Evolutionary conservation across 2,797 vertebrate genomes (phyloP).

Genomic region (Hephaestus fuliginosus): DNA sequence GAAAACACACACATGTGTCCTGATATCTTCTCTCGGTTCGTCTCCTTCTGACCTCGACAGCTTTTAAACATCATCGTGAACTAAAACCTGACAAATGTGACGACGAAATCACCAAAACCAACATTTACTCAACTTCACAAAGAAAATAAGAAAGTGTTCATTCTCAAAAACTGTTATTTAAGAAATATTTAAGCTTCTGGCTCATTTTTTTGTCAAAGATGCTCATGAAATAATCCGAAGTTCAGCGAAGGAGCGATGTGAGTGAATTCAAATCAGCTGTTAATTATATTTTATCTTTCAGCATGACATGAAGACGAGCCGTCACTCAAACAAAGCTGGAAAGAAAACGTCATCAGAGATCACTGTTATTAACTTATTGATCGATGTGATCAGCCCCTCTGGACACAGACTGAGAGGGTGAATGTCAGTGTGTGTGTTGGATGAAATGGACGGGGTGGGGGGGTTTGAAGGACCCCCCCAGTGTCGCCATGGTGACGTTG

Average conservation of each 20-base stretch:
- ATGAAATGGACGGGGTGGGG: background rate
- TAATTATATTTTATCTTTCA: constrained; percentile 4
- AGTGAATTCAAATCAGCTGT: background rate
- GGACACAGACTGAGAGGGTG: background rate
- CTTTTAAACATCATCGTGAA: background rate
- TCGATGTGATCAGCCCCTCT: background rate
- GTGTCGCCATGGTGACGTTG: constrained; percentile 68
- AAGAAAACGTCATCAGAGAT: too few relatives aligned
- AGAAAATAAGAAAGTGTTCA: background rate
- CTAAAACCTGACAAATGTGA: too few relatives aligned
- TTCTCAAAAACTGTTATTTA: background rate
- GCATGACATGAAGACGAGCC: background rate
- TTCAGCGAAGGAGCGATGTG: background rate
- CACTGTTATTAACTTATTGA: background rate
- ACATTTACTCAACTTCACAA: background rate
- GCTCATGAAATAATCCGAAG: background rate
- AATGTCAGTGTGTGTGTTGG: background rate
- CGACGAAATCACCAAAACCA: background rate
- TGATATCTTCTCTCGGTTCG: background rate
- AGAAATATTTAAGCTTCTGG: too few relatives aligned
- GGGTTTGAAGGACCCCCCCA: constrained; percentile 32
- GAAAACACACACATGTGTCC: background rate
- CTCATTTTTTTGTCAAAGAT: background rate
- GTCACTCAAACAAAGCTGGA: too few relatives aligned
- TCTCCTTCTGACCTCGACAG: background rate